phyloP scores from a whole-genome alignment of 2,113 vertebrate genomes.

The Microtus montanus region DNA sequence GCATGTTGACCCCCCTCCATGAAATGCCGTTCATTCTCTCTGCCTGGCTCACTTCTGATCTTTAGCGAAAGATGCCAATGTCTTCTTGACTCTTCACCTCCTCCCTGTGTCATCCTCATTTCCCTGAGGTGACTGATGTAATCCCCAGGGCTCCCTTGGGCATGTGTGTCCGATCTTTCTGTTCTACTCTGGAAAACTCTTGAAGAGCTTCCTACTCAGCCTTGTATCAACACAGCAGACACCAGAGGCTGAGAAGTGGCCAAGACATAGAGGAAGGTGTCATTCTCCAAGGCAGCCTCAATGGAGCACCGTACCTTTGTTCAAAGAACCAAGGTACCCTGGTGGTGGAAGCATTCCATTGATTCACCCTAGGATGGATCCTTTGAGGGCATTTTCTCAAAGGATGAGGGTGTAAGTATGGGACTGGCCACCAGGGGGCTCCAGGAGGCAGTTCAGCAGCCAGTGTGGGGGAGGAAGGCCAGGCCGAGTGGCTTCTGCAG shows the following conservation, averaged over 20 bases:
- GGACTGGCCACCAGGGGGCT: conserved; percentile 86
- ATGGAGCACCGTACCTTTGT: background rate
- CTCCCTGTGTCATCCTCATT: background rate
- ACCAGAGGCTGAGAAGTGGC: background rate
- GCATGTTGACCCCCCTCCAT: background rate
- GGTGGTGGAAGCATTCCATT: background rate
- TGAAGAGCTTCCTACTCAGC: background rate
- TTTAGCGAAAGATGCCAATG: background rate
- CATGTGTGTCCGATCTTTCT: background rate
- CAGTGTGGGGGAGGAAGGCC: conserved; percentile 25
- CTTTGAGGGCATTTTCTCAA: background rate
- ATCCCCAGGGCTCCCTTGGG: background rate
- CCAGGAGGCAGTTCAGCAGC: conserved; percentile 78
- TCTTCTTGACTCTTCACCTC: background rate
- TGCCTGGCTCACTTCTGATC: background rate
- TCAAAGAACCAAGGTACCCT: background rate
- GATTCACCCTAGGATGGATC: background rate
- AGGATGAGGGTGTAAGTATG: background rate
- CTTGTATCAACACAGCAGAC: background rate
- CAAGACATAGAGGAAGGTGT: background rate
- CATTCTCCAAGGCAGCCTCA: background rate
- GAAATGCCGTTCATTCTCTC: background rate
- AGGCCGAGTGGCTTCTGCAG: background rate
- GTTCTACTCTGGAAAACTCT: background rate
- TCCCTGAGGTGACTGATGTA: background rate